Conservation (phyloP, 2,113 vertebrate species). For the Polypterus bichir region DNA sequence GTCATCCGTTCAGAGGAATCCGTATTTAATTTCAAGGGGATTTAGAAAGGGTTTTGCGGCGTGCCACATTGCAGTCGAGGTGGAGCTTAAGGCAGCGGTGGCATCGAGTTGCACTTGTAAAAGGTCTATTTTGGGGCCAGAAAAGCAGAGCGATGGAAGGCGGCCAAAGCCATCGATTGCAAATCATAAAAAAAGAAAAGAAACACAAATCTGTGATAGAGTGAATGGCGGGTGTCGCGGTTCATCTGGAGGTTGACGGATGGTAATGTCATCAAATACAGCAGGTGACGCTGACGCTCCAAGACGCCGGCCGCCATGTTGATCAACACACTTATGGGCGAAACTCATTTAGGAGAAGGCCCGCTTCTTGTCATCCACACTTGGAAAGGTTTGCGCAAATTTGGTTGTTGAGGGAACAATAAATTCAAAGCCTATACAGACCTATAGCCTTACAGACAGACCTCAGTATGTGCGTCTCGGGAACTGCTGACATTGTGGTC, state of each 20-base stretch:
- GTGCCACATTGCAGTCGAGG: neutral
- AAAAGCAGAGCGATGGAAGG: neutral
- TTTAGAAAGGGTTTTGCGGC: neutral
- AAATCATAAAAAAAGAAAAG: neutral
- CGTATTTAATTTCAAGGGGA: slow-evolving; percentile 15
- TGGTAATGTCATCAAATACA: slow-evolving; percentile 13
- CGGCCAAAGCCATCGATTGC: slow-evolving; percentile 7
- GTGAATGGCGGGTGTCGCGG: slow-evolving; percentile 21
- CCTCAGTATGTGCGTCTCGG: no score
- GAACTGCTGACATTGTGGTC: no score
- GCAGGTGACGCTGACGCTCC: neutral
- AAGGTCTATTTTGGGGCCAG: slow-evolving; percentile 22
- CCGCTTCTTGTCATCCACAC: no score
- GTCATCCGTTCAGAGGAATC: neutral
- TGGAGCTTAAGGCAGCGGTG: slow-evolving; percentile 5
- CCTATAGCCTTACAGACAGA: no score
- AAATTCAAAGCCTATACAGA: no score
- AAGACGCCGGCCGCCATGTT: neutral
- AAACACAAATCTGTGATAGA: neutral
- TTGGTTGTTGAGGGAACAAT: no score
- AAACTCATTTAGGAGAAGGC: no score
- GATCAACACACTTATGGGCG: no score
- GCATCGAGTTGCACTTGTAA: slow-evolving; percentile 5
- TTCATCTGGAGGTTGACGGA: slow-evolving; percentile 27
- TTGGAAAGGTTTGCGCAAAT: no score